These are phyloP conservation scores for Hydrozoanthus tunicans DNA, from an alignment of 64 coral and sea anemone species.

Conservation along the genomic window DNA sequence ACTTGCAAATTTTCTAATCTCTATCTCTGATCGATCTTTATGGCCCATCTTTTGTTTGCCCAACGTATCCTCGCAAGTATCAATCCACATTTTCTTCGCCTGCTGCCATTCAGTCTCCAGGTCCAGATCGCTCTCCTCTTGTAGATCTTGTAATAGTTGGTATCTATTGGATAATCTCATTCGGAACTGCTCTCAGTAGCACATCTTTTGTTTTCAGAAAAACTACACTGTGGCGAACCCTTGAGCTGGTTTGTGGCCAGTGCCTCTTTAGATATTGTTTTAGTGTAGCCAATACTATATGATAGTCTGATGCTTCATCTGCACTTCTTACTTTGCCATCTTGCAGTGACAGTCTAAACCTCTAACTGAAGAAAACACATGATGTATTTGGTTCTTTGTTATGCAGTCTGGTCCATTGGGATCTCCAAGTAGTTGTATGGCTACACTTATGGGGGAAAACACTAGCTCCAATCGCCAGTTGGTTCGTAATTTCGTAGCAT, in stretches of 20 bases:
- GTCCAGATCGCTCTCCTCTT: conserved; percentile 5
- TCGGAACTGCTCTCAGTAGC: background rate
- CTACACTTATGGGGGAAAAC: no score
- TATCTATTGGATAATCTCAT: conserved; percentile 19
- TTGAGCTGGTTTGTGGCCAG: background rate
- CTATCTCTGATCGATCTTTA: no score
- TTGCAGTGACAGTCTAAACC: no score
- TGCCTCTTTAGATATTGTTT: background rate
- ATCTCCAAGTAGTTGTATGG: no score
- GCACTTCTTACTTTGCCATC: no score
- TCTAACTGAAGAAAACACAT: no score
- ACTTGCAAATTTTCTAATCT: no score
- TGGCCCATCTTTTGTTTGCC: background rate
- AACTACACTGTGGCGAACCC: background rate
- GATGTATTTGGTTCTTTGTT: no score
- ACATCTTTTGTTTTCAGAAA: background rate
- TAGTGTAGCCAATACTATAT: background rate
- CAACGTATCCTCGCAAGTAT: background rate
- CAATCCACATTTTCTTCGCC: background rate
- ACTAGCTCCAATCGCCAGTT: no score
- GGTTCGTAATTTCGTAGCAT: no score
- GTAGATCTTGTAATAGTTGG: conserved; percentile 14
- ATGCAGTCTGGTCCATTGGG: no score
- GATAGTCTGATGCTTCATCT: no score
- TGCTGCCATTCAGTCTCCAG: background rate